Evolutionary conservation across 2,113 vertebrate species (phyloP), one percentile per base, ranked within the genome.

Genomic region (Thunnus thynnus): DNA sequence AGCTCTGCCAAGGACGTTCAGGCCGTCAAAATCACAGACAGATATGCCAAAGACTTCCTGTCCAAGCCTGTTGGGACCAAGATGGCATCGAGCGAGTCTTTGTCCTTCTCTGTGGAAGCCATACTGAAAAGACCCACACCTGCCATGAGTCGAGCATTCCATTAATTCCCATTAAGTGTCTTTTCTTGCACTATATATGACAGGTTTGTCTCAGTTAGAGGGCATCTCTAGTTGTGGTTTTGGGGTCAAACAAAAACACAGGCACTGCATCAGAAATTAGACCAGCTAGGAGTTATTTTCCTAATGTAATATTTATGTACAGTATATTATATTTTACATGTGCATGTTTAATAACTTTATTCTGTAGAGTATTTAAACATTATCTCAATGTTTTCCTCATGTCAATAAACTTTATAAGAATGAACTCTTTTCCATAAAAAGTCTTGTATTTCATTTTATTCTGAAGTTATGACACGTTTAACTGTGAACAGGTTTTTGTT

Each of bases 91-190:
- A 80, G 88, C 17, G 98, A 99, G 72, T 95, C 97, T 0, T 86
- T 99, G 88, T 97, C 98, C 1, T 99, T 99, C 93, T 99, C 98
- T 0, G 98, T 99, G 83, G 98, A 99, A 78, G 97, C 98, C 86
- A 99, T 99, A 74, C 96, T 99, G 82, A 99, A 99, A 78, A 91
- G 96, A 79, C 96, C 97, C 13, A 93, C 96, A 0, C 95, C 96
- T 27, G 92, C 95, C 51, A 82, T 96, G 91, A 95, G 94, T 84
- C 96, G 94, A 74, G 91, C 96, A 44, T 97, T 95, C 83, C 96
- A 97, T 46, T 97, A 63, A 93, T 46, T 41, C 20, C 50, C 27
- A 27, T 5, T 17, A 4, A 50, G 52, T 8, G 47, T 62, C 64
- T 64, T 36, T 3, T 50, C 44, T 90, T 93, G 91, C 86, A 91